Percentiles rank a stretch among this genome's conserved stretches.
Conservation (phyloP, 2,888 invertebrate species). For the Cataglyphis altisquamis region DNA sequence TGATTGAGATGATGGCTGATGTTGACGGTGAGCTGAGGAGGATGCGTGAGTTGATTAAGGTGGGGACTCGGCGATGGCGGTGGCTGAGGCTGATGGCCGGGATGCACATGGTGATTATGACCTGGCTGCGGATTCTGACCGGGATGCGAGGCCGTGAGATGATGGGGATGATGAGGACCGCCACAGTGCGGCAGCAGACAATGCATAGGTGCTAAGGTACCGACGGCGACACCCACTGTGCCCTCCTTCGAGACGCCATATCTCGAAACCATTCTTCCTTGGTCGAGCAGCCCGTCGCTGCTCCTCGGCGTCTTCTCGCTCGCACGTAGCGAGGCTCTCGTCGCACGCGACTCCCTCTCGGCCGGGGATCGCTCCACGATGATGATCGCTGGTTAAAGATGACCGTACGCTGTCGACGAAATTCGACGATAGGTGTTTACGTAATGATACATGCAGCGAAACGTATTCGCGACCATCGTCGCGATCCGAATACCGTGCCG, state of each 20-base stretch:
- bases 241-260: conserved; percentile 84
- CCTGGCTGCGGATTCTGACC: conserved; percentile 78
- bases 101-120: conserved; percentile 83
- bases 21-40: conserved; percentile 81
- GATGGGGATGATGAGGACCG: conserved; percentile 81
- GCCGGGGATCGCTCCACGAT: conserved; percentile 5
- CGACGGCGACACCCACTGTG: conserved; percentile 82
- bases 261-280: conserved; percentile 81
- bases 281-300: conserved; percentile 39
- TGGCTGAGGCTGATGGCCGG: conserved; percentile 79
- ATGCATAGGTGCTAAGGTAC: conserved; percentile 80
- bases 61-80: conserved; percentile 80
- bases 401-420: conserved; percentile 24
- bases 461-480: conserved; percentile 36
- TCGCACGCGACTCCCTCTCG: not conserved
- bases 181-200: conserved; percentile 79
- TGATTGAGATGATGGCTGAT: conserved; percentile 80
- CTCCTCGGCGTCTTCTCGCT: conserved; percentile 44
- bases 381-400: conserved; percentile 17
- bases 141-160: conserved; percentile 81
- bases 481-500: not conserved
- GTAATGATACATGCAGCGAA: conserved; percentile 20
- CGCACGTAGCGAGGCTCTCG: conserved; percentile 52
- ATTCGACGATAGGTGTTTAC: conserved; percentile 25
- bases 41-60: conserved; percentile 81